Base-by-base conservation (phyloP, 1,140 invertebrate genomes). In the Bilobella aurantiaca region DNA sequence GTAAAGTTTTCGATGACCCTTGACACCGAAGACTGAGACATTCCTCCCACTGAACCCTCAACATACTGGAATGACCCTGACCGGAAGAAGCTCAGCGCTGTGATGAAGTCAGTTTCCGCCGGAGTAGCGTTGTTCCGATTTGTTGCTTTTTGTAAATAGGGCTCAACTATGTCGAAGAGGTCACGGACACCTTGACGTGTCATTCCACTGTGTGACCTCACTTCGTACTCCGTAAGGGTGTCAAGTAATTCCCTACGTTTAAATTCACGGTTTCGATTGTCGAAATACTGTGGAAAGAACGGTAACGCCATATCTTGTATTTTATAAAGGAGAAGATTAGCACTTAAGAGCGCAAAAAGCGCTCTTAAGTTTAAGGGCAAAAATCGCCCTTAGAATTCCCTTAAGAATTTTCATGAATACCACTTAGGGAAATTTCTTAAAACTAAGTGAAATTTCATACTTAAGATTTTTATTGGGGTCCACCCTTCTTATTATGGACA, bases 391-490 rank as follows among this genome's bases (percentile, higher is more conserved):
- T 53, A 53, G 25, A 5, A 23, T 12, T 5, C 23, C 8, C 49
- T 23, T 53, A 18, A 53, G 49, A 23, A 53, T 53, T 5, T 53
- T 53, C 25, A 23, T 23, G 49, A 53, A 53, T 53, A 16, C 8
- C 12, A 8, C 23, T 53, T 53, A 53, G 0, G 79, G 82, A 0
- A 83, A n/a, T n/a, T n/a, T n/a, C 87, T 3, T 85, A 86, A 58
- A 80, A 97, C 64, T 69, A 67, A 29, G 69, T 67, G 3, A 83
- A 81, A 0, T 77, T 83, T 37, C 71, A 83, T 28, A 82, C 68
- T 83, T 18, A 82, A 83, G n/a, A n/a, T n/a, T n/a, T n/a, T n/a
- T n/a, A n/a, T n/a, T n/a, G n/a, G n/a, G n/a, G n/a, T n/a, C n/a
- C 69, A 83, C 82, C 0, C 73, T 83, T 49, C 75, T 77, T 63